phyloP scores from a whole-genome alignment of 1,140 invertebrate species.

The Drosophila pallidifrons region DNA sequence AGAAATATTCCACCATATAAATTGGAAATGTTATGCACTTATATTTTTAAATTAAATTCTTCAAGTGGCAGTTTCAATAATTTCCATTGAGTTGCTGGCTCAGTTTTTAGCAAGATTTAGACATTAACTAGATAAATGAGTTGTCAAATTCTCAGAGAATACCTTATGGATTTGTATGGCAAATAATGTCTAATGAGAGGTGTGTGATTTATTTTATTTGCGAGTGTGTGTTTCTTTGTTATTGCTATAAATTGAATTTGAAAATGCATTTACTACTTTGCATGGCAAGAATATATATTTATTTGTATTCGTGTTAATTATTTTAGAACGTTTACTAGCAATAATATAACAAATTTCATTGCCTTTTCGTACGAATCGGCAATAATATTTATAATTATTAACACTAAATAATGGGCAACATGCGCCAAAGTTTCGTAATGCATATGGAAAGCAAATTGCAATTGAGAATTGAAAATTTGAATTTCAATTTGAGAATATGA shows the following conservation, averaged over 20 bases:
- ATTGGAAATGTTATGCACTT: too few species aligned
- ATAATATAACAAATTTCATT: slow-evolving; percentile 41
- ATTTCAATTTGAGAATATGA: slow-evolving; percentile 7
- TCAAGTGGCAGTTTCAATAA: not conserved
- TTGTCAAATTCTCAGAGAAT: slow-evolving; percentile 4
- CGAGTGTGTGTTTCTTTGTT: not conserved
- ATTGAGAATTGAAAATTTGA: slow-evolving; percentile 14
- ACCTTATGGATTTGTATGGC: not conserved
- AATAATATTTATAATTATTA: slow-evolving; percentile 51
- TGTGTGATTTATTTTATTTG: not conserved
- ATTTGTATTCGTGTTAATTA: slow-evolving; percentile 48
- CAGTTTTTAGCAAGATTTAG: not conserved
- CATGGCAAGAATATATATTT: not conserved
- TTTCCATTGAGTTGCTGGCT: slow-evolving; percentile 4
- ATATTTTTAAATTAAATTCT: too few species aligned
- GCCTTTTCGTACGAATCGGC: slow-evolving; percentile 24
- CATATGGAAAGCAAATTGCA: slow-evolving; percentile 56
- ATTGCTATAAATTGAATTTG: slow-evolving; percentile 13
- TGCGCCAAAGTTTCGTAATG: slow-evolving; percentile 57
- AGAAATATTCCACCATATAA: too few species aligned
- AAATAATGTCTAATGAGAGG: not conserved
- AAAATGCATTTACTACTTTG: slow-evolving; percentile 3
- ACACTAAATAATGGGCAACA: slow-evolving; percentile 58
- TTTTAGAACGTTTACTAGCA: slow-evolving; percentile 38
- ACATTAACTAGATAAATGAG: slow-evolving; percentile 1